These are phyloP conservation scores for Salticus scenicus DNA, from an alignment of 2,888 invertebrate genomes.

Conservation along the genomic window DNA sequence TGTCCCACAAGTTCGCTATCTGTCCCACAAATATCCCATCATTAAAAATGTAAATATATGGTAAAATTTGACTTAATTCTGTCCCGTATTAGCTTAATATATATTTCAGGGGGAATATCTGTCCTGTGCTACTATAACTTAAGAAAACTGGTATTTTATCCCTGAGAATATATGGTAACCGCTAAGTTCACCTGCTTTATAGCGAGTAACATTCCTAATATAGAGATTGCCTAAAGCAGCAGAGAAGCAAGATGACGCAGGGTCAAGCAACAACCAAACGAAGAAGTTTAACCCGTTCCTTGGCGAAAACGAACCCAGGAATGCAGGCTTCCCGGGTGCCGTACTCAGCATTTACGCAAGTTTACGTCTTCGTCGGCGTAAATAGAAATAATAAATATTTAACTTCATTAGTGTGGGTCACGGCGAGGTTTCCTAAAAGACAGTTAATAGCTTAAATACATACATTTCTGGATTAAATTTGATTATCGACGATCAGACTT, in stretches of 20 bases:
- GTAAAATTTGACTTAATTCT: no score
- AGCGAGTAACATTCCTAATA: constrained; percentile 40
- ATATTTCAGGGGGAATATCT: no score
- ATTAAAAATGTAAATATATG: no score
- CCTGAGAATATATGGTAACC: constrained; percentile 3
- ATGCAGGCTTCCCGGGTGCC: constrained; percentile 34
- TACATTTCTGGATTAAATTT: no score
- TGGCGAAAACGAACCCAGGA: constrained; percentile 29
- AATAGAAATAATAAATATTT: constrained; percentile 8
- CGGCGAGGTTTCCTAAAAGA: no score
- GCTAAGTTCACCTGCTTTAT: constrained; percentile 43
- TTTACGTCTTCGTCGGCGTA: neutral
- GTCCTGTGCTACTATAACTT: no score
- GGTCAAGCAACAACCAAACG: constrained; percentile 48
- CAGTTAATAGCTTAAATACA: no score
- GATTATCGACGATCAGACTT: no score
- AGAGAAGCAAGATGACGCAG: constrained; percentile 18
- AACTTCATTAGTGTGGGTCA: constrained; percentile 7
- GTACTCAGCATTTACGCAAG: constrained; percentile 1
- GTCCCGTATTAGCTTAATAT: no score
- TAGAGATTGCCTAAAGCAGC: constrained; percentile 12
- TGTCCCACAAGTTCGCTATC: no score
- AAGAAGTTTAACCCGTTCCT: constrained; percentile 59
- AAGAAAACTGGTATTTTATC: constrained; percentile 4
- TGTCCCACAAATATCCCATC: no score